Base-by-base conservation (phyloP, 1,140 invertebrate genomes). In the Oryctes rhinoceros region DNA sequence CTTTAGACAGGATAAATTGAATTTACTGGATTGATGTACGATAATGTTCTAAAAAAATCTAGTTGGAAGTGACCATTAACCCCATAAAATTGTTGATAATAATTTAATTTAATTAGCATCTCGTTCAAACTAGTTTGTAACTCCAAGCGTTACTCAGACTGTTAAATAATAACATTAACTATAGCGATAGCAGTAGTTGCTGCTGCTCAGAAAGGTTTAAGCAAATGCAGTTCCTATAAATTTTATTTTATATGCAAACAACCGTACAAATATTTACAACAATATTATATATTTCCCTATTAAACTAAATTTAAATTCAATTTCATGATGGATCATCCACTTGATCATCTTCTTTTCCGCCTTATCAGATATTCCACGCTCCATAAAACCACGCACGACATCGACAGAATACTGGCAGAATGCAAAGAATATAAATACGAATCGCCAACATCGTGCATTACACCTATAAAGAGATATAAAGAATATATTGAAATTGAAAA, bases 341-440 rank as follows among this genome's bases (percentile, higher is more conserved):
- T 3, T 2, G n/a, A 4, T n/a, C 15, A 18, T 59, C 53, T 18
- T 7, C n/a, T 59, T 47, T 76, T 76, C 18, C 11, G 44, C n/a
- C 24, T 78, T 59, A 30, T 10, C 10, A 53, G 18, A 59, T 78
- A 78, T 4, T 78, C 77, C 30, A 30, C n/a, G 11, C 18, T 78
- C 89, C 88, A 87, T 47, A 88, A 67, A 7, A 87, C 15, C 24
- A 88, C 80, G 78, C 87, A 87, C 37, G 76, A 82, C 11, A 87
- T 67, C 5, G 87, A 88, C 37, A 88, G 79, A 39, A 82, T 10
- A 0, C 87, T 86, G 1, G 87, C 86, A 18, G 83, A 74, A 48
- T 87, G 83, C 20, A 87, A 74, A 10, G 85, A 79, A 53, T 85
- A 84, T 6, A 86, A 80, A 47, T 88, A 88, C 20, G 85, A 86